A percentile compares a stretch with the other conserved stretches of the same genome.
Evolutionary conservation across 2,888 invertebrate species (phyloP).

Genomic region (Saturnia japonica): DNA sequence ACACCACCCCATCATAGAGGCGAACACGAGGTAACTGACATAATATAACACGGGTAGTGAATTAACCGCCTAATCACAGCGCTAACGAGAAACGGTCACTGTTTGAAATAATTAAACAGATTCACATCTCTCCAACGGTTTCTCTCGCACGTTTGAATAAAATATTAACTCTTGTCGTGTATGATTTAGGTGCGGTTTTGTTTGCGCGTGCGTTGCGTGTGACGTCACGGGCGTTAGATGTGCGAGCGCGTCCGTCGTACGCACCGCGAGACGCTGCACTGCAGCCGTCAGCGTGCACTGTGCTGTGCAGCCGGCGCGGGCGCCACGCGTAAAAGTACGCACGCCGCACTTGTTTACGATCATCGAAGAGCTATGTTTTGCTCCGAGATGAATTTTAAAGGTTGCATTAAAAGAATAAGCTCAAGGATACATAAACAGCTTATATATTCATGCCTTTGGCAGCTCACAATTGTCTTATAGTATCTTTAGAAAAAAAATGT

Average conservation of each 20-base stretch:
- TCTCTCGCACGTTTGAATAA: not conserved
- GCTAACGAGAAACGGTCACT: constrained; percentile 40
- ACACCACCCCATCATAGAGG: not conserved
- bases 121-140: constrained; percentile 17
- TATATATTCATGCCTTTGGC: not conserved
- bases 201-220: constrained; percentile 25
- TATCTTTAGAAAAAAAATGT: not conserved
- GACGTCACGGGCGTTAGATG: constrained; percentile 34
- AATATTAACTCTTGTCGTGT: constrained; percentile 11
- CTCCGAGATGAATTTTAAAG: constrained; percentile 26
- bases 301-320: constrained; percentile 31
- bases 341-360: constrained; percentile 21
- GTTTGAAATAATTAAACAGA: constrained; percentile 8
- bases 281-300: constrained; percentile 24
- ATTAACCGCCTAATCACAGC: constrained; percentile 5
- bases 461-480: not conserved
- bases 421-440: constrained; percentile 3
- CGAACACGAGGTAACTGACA: not conserved
- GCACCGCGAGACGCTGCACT: constrained; percentile 48
- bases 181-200: not conserved
- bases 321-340: constrained; percentile 15
- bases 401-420: constrained; percentile 5
- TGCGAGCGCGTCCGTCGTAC: constrained; percentile 40
- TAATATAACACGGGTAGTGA: not conserved
- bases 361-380: constrained; percentile 43